phyloP scores from a whole-genome alignment of 1,140 invertebrate genomes.

The Papilio helenus region DNA sequence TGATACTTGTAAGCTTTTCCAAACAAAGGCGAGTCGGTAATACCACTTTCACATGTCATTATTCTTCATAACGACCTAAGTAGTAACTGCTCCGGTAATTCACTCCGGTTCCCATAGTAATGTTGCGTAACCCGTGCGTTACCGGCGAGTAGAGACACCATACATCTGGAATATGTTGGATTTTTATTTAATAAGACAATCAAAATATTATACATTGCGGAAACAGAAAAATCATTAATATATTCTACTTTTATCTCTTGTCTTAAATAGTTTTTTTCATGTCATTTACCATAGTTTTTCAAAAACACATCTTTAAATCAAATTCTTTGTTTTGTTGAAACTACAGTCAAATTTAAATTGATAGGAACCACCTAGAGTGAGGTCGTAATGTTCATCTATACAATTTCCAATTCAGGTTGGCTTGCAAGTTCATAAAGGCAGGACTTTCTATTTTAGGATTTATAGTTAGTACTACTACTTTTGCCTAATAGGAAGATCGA shows the following conservation, averaged over 20 bases:
- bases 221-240: too few species aligned
- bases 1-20: constrained; percentile 40
- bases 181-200: background rate
- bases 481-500: background rate
- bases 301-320: background rate
- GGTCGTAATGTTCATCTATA: background rate
- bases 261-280: too few species aligned
- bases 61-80: constrained; percentile 51
- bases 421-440: background rate
- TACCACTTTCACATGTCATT: constrained; percentile 52
- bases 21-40: constrained; percentile 43
- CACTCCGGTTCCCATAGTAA: constrained; percentile 44
- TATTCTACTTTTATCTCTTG: too few species aligned
- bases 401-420: background rate
- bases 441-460: constrained; percentile 8
- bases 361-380: background rate
- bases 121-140: constrained; percentile 35
- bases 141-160: background rate
- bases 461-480: background rate
- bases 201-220: too few species aligned
- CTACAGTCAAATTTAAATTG: background rate
- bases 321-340: background rate
- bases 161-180: background rate
- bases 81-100: constrained; percentile 47
- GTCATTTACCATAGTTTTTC: too few species aligned